Percentiles rank a stretch among this genome's conserved stretches.
Evolutionary conservation across 53 echinoderm and acorn worm species (phyloP).

Genomic region (Echinarachnius parma): DNA sequence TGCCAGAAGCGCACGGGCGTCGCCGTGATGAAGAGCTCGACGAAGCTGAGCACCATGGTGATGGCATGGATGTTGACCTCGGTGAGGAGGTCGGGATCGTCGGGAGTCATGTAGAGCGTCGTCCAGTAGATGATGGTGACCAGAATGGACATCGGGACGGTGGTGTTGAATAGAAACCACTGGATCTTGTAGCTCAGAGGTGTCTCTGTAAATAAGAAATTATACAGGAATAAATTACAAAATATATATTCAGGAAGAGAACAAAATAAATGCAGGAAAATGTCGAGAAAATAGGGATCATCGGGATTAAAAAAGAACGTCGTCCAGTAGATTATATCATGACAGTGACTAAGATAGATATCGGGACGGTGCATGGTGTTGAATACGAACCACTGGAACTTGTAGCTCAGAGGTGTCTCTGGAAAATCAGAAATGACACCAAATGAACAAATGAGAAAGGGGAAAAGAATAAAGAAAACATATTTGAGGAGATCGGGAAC

Average conservation of each 20-base stretch:
- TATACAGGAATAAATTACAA: too few relatives aligned
- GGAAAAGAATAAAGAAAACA: too few relatives aligned
- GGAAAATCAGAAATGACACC: too few relatives aligned
- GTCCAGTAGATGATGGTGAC: conserved; percentile 65
- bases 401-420: conserved; percentile 45
- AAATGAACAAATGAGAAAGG: too few relatives aligned
- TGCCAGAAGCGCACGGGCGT: conserved; percentile 59
- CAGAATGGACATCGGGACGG: conserved; percentile 41
- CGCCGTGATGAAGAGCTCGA: conserved; percentile 48
- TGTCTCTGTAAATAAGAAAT: conserved; percentile 8
- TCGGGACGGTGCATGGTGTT: conserved; percentile 43
- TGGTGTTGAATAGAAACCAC: conserved; percentile 58
- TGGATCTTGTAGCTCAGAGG: conserved; percentile 52
- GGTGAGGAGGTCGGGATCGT: conserved; percentile 13
- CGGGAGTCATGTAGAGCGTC: conserved; percentile 28
- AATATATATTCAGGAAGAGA: too few relatives aligned
- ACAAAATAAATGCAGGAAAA: too few relatives aligned
- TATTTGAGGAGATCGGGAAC: conserved; percentile 12
- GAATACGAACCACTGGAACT: conserved; percentile 59
- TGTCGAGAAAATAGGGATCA: too few relatives aligned
- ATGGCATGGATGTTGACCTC: conserved; percentile 42
- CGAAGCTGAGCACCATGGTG: conserved; percentile 43
- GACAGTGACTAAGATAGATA: conserved; percentile 53
- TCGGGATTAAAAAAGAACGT: conserved; percentile 27
- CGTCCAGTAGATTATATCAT: conserved; percentile 62